Evolutionary conservation across 2,888 invertebrate genomes (phyloP).

Genomic region (Eulithis testata): DNA sequence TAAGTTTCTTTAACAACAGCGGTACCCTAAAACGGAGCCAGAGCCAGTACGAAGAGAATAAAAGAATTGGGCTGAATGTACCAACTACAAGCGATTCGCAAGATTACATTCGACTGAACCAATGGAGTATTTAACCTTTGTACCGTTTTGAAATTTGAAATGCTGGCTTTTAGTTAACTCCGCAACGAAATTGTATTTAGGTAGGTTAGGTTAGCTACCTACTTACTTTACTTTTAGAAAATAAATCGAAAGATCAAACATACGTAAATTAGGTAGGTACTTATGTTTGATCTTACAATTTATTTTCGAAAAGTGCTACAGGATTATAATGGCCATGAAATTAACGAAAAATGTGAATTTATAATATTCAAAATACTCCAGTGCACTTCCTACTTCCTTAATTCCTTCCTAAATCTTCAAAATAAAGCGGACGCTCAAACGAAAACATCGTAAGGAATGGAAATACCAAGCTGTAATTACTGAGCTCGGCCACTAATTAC

Average conservation of each 20-base stretch:
- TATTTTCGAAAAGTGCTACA: too few relatives aligned
- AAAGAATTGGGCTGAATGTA: slow-evolving; percentile 16
- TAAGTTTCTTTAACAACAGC: not conserved
- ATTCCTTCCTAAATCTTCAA: slow-evolving; percentile 20
- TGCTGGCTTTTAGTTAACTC: not conserved
- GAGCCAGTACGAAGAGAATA: slow-evolving; percentile 8
- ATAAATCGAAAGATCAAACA: too few relatives aligned
- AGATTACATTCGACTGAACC: slow-evolving; percentile 21
- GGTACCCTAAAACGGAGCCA: slow-evolving; percentile 14
- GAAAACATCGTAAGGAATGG: slow-evolving; percentile 15
- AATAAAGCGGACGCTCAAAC: slow-evolving; percentile 10
- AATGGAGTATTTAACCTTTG: slow-evolving; percentile 17
- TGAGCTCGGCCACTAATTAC: slow-evolving; percentile 3
- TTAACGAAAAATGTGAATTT: too few relatives aligned
- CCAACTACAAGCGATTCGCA: slow-evolving; percentile 11
- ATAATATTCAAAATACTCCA: slow-evolving; percentile 4
- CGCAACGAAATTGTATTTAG: too few relatives aligned
- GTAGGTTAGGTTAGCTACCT: too few relatives aligned
- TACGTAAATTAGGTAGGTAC: too few relatives aligned
- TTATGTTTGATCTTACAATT: too few relatives aligned
- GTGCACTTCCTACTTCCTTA: slow-evolving; percentile 18
- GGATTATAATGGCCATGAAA: too few relatives aligned
- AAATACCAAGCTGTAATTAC: slow-evolving; percentile 23
- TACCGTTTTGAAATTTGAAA: slow-evolving; percentile 5
- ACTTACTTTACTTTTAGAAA: too few relatives aligned